Percentiles rank a stretch among this genome's conserved stretches.
These are phyloP conservation scores for Chrysina gloriosa DNA, from an alignment of 2,888 invertebrate genomes.

Conservation along the genomic window DNA sequence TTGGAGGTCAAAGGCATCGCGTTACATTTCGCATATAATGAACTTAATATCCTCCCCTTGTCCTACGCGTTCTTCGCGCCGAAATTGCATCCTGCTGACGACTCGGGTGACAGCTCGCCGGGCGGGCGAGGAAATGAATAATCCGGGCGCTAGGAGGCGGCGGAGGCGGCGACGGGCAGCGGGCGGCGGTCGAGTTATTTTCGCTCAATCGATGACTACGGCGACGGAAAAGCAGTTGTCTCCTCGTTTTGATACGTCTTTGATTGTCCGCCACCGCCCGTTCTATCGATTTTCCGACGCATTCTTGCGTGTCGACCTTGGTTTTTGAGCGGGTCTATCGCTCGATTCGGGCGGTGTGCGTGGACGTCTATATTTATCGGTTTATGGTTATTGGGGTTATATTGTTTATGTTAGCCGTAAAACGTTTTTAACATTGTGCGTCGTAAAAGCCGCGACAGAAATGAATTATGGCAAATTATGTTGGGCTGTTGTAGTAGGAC, in stretches of 20 bases:
- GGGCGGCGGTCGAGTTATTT: constrained; percentile 6
- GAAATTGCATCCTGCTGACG: neutral
- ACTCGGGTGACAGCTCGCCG: neutral
- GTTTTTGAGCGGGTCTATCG: neutral
- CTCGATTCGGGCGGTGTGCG: constrained; percentile 2
- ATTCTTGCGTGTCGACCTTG: constrained; percentile 23
- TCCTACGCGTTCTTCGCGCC: neutral
- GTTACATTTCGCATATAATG: constrained; percentile 13
- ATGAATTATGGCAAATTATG: constrained; percentile 24
- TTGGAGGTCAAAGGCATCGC: constrained; percentile 20
- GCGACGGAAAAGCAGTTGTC: constrained; percentile 24
- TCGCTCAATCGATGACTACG: constrained; percentile 11
- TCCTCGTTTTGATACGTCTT: constrained; percentile 14
- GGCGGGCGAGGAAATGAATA: neutral
- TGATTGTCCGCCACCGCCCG: constrained; percentile 1
- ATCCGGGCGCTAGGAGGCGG: neutral
- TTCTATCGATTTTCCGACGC: constrained; percentile 1
- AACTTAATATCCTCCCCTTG: neutral
- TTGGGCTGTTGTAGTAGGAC: neutral
- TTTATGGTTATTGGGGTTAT: constrained; percentile 31
- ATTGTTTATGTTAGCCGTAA: constrained; percentile 31
- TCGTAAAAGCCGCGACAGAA: constrained; percentile 5
- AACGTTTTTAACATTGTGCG: constrained; percentile 19
- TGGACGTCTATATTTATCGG: constrained; percentile 22
- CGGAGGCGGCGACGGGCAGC: neutral